These are phyloP conservation scores for Gryllus bimaculatus DNA, from an alignment of 1,140 invertebrate species.

Conservation along the genomic window DNA sequence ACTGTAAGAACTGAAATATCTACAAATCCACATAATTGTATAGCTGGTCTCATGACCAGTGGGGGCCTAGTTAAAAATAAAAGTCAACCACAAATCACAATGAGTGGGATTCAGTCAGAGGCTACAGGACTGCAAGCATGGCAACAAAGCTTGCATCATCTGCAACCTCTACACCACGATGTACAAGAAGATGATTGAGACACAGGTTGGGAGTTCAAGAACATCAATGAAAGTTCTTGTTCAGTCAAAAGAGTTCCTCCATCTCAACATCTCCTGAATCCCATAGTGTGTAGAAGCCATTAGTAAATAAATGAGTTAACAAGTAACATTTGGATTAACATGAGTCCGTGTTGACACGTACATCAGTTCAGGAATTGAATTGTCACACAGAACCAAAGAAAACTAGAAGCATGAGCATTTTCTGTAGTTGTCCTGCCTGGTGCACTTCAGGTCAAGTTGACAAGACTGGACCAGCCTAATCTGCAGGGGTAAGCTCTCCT, in stretches of 20 bases:
- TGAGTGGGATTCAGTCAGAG: not conserved
- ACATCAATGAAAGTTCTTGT: not conserved
- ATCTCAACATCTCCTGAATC: not conserved
- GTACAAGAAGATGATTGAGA: not conserved
- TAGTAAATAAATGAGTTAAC: slow-evolving; percentile 6
- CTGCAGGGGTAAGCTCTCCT: not conserved
- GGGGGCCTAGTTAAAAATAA: not conserved
- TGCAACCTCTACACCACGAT: not conserved
- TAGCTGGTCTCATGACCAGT: slow-evolving; percentile 6
- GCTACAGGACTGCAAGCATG: not conserved
- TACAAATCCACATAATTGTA: slow-evolving; percentile 9
- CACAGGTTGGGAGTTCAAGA: not conserved
- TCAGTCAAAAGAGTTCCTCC: not conserved
- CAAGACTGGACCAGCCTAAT: not conserved
- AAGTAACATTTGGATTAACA: not conserved
- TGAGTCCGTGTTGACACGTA: not conserved
- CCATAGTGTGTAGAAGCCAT: not conserved
- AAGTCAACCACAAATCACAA: slow-evolving; percentile 10
- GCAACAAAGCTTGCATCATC: not conserved
- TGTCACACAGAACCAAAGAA: slow-evolving; percentile 4
- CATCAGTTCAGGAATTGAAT: not conserved
- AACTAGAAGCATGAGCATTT: slow-evolving; percentile 1
- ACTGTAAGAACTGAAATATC: slow-evolving; percentile 9
- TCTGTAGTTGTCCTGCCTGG: not conserved
- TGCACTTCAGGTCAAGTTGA: not conserved